Base-by-base conservation (phyloP, 2,113 vertebrate species). In the Zingel zingel region DNA sequence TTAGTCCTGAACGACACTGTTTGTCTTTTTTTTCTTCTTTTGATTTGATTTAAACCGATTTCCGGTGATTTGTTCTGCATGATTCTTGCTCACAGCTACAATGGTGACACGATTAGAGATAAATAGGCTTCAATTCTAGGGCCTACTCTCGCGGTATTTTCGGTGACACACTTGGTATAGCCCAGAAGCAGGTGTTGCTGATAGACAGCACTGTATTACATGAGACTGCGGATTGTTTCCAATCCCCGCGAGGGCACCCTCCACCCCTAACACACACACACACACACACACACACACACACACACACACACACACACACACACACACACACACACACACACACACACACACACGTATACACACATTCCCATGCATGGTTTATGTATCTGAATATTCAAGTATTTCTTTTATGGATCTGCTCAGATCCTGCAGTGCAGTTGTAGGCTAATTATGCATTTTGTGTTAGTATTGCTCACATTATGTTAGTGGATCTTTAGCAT, bases 201-300 rank as follows among this genome's bases (percentile, higher is more conserved):
- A 84, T 70, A 67, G 75, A 57, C 80, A 72, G 66, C 89, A 56
- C 86, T 81, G 84, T 71, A 61, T 78, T 91, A 85, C 89, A 90
- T 50, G 88, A 93, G 90, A 88, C 84, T 92, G 94, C 94, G 89
- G 92, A 79, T 90, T 75, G 89, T 86, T 82, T 80, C 70, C 86
- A 81, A 72, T 86, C 81, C 88, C 86, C 62, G 74, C 48, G 68
- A 87, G 92, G 90, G 73, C 47, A 66, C 66, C 82, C 79, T 48
- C 30, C 64, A 1, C 30, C 70, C 15, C 56, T 0, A 70, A 16
- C n/a, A 8, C 69, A 18, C 74, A 73, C 11, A 15, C 33, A 1
- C 74, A 25, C 47, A n/a, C 51, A 19, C 45, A 30, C 7, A 33
- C 71, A 68, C 61, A 25, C 45, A 65, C 43, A 30, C 45, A 72